Conservation (phyloP, 2,797 vertebrate genomes). For the Ispidina lecontei region DNA sequence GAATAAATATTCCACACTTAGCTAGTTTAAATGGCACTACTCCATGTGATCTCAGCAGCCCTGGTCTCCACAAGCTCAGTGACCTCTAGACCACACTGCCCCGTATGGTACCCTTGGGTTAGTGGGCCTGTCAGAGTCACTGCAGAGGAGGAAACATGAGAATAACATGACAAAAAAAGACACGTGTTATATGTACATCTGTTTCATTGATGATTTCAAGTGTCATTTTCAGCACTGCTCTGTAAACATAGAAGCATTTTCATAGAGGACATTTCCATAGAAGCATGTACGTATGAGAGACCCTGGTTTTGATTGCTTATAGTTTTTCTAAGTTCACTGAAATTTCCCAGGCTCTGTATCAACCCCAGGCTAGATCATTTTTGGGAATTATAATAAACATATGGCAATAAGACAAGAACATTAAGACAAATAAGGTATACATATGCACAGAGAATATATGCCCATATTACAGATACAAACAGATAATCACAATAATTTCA, state of each 20-base stretch:
- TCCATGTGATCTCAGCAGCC: neutral
- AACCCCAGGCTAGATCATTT: neutral
- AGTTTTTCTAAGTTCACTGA: neutral
- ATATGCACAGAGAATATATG: neutral
- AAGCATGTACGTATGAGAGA: neutral
- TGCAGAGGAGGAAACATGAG: neutral
- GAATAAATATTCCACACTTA: neutral
- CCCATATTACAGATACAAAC: neutral
- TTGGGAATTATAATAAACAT: neutral
- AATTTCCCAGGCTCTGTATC: neutral
- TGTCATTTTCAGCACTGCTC: neutral
- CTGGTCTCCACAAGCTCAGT: neutral
- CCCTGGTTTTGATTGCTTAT: neutral
- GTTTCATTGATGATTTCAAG: neutral
- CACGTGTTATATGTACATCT: neutral
- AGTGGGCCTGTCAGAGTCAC: neutral
- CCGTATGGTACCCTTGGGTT: neutral
- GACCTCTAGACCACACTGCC: neutral
- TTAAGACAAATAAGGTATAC: neutral
- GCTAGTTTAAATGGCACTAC: neutral
- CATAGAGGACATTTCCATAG: neutral
- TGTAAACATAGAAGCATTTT: neutral
- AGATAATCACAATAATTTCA: neutral
- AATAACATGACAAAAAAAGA: neutral
- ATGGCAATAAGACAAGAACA: neutral